Evolutionary conservation across 2,888 invertebrate species (phyloP).

Genomic region (Eumerus sabulonum): DNA sequence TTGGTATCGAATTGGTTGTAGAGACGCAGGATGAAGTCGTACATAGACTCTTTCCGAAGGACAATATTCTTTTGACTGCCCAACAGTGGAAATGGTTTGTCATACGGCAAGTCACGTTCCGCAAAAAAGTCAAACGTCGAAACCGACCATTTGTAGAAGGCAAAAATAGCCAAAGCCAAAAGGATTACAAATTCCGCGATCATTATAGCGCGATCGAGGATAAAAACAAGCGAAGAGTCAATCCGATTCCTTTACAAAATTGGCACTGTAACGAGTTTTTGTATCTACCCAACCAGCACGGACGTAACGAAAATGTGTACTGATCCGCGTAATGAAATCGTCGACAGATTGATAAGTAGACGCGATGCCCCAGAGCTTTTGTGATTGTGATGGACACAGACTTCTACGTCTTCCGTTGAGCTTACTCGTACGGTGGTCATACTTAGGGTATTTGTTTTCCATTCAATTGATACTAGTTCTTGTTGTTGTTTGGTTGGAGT

Average conservation of each 20-base stretch:
- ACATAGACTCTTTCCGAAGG: constrained; percentile 79
- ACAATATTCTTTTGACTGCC: constrained; percentile 72
- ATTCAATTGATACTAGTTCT: too few relatives aligned
- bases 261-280: neutral
- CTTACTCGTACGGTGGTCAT: too few relatives aligned
- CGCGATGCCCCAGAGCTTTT: constrained; percentile 3
- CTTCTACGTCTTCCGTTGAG: too few relatives aligned
- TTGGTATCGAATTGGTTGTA: constrained; percentile 78
- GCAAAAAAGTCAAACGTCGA: constrained; percentile 71
- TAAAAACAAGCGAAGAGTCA: neutral
- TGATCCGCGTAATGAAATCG: constrained; percentile 1
- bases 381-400: too few relatives aligned
- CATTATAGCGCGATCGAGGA: too few relatives aligned
- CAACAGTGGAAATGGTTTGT: constrained; percentile 68
- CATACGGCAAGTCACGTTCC: constrained; percentile 71
- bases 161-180: constrained; percentile 18
- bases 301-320: neutral
- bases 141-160: constrained; percentile 72
- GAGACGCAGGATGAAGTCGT: constrained; percentile 80
- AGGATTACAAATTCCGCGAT: constrained; percentile 36
- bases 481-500: too few relatives aligned
- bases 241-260: too few relatives aligned
- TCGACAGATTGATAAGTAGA: neutral
- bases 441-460: too few relatives aligned
- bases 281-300: neutral